Conservation (phyloP, 1,140 invertebrate genomes). For the Halotydeus destructor region DNA sequence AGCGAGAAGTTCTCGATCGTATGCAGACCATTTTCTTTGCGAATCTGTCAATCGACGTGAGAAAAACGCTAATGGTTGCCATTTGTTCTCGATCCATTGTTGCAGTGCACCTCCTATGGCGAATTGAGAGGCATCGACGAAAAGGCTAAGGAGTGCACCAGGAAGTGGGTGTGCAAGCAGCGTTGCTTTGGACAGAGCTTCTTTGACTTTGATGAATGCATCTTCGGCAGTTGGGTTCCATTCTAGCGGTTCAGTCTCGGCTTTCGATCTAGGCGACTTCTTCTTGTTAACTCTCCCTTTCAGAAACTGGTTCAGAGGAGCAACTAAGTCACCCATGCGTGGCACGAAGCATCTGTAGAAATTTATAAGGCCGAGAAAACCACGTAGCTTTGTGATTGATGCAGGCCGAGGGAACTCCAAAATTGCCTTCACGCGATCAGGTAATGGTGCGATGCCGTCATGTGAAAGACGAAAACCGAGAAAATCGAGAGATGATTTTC, state of each 20-base stretch:
- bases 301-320: not conserved
- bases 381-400: slow-evolving; percentile 20
- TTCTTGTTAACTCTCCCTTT: slow-evolving; percentile 5
- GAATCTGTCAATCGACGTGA: slow-evolving; percentile 7
- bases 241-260: slow-evolving; percentile 1
- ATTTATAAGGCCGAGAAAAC: slow-evolving; percentile 24
- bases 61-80: slow-evolving; percentile 14
- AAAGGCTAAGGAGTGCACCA: slow-evolving; percentile 7
- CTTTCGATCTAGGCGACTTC: too few species aligned
- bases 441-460: slow-evolving; percentile 9
- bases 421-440: slow-evolving; percentile 7
- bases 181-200: slow-evolving; percentile 15
- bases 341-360: slow-evolving; percentile 19
- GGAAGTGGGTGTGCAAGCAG: slow-evolving; percentile 11
- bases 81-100: slow-evolving; percentile 7
- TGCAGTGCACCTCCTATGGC: slow-evolving; percentile 14
- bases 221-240: slow-evolving; percentile 13
- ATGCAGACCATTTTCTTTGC: slow-evolving; percentile 15
- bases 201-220: slow-evolving; percentile 24
- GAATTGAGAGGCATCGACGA: slow-evolving; percentile 13
- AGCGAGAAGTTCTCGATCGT: slow-evolving; percentile 17
- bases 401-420: slow-evolving; percentile 16
- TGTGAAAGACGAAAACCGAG: slow-evolving; percentile 5
- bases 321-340: slow-evolving; percentile 2
- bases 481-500: not conserved